Conservation (phyloP, 2,113 vertebrate genomes). For the Oceanodroma tethys region DNA sequence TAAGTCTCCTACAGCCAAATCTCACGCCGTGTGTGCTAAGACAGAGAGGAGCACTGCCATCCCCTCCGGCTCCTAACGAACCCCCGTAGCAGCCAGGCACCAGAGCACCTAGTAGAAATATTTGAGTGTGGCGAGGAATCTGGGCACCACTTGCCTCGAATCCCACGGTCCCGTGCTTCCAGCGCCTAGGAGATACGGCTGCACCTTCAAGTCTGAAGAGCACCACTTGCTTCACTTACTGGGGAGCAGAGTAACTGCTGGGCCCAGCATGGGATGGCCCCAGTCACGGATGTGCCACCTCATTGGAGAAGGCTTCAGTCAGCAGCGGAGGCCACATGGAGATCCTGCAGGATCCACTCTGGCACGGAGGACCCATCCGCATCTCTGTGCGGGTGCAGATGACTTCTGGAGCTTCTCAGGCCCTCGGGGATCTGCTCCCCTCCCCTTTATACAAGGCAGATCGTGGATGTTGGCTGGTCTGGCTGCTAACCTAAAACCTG, state of each 20-base stretch:
- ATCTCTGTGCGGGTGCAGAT: neutral
- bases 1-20: neutral
- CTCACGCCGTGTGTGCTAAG: neutral
- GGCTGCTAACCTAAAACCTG: neutral
- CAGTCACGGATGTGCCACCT: neutral
- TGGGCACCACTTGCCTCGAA: neutral
- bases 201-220: neutral
- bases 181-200: rapidly evolving
- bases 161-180: rapidly evolving
- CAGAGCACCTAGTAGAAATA: rapidly evolving
- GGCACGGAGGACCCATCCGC: rapidly evolving
- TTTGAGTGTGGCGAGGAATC: rapidly evolving
- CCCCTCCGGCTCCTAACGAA: neutral
- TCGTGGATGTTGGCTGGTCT: neutral
- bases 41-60: neutral
- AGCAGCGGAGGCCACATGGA: neutral
- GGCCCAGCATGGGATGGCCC: rapidly evolving
- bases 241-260: neutral
- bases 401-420: neutral
- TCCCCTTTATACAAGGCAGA: neutral
- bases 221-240: rapidly evolving
- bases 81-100: neutral
- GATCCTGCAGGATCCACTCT: neutral
- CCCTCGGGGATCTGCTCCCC: neutral
- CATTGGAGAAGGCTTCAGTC: neutral